Base-by-base conservation (phyloP, 2,113 vertebrate species). In the Mystacornis crossleyi region DNA sequence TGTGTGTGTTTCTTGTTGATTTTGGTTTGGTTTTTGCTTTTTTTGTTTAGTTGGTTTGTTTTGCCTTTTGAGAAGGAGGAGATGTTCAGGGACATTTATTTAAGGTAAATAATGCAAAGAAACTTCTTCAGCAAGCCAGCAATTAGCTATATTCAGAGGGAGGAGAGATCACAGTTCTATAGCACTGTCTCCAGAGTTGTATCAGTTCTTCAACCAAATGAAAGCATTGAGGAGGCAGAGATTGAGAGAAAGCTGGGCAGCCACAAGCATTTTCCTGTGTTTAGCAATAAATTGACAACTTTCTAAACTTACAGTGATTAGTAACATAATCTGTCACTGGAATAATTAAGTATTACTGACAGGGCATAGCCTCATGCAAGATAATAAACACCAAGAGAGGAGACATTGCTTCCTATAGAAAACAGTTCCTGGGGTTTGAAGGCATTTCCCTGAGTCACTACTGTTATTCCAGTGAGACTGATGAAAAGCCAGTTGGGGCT, bases 161-260 rank as follows among this genome's bases (percentile, higher is more conserved):
- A 64, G 17, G 2, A 20, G 6, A 57, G 17, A 8, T 51, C 48
- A 67, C 43, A 42, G 14, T 36, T 67, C 33, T 55, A 7, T 17
- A 55, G 5, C 25, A 18, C 26, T 42, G 7, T 38, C 7, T 8
- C 5, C 43, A 24, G 18, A 6, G 12, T 11, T 73, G 7, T 34
- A 20, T 34, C 40, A 69, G 4, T 43, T 86, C 38, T 62, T 62
- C 31, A 28, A 25, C 4, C 0, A 0, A 74, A 55, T 1, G 5
- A 70, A 84, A 55, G 18, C 55, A 69, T 4, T 51, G 55, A 73
- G 25, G n/a, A 33, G 9, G 11, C 15, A 13, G 21, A 54, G 14
- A 47, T 48, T 48, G 19, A 61, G 17, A 62, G 51, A 64, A 91
- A 24, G 18, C 17, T 84, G 33, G 34, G 21, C 34, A 40, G 48